Conservation (phyloP, 2,888 invertebrate species). For the Nomada goodeniana region DNA sequence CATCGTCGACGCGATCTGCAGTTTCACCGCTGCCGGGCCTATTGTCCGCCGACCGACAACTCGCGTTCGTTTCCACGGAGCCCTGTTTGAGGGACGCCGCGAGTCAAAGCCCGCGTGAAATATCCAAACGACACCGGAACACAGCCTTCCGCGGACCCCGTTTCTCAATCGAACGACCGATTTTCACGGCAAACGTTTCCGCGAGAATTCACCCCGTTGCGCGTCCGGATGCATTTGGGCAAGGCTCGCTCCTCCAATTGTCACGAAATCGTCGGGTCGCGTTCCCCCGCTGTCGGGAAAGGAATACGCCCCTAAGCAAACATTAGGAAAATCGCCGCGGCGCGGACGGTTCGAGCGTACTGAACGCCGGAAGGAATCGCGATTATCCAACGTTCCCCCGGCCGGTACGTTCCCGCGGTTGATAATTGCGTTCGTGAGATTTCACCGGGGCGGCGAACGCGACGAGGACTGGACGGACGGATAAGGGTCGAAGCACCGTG, state of each 20-base stretch:
- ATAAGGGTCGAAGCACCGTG: slow-evolving; percentile 29
- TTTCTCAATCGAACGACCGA: neutral
- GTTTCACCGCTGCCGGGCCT: slow-evolving; percentile 71
- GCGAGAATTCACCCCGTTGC: too few species aligned
- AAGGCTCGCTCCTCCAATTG: too few species aligned
- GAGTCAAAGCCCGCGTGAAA: neutral
- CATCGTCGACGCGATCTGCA: slow-evolving; percentile 72
- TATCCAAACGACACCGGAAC: neutral
- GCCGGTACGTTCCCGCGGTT: slow-evolving; percentile 66
- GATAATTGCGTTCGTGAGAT: slow-evolving; percentile 74
- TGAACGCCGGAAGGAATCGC: slow-evolving; percentile 45
- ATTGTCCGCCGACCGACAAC: slow-evolving; percentile 68
- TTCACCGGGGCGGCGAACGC: slow-evolving; percentile 47
- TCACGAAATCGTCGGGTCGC: neutral
- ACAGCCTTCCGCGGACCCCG: neutral
- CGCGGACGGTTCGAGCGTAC: neutral
- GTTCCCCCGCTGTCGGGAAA: neutral
- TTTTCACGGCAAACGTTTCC: neutral
- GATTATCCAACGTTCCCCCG: slow-evolving; percentile 42
- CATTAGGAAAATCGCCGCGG: neutral
- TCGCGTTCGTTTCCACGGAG: slow-evolving; percentile 5
- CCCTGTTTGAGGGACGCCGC: neutral
- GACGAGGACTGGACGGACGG: slow-evolving; percentile 24
- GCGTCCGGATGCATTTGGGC: too few species aligned
- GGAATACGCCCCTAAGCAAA: neutral